A percentile compares a stretch with the other conserved stretches of the same genome.
Conservation (phyloP, 2,888 invertebrate species). For the Acrocera orbiculus region DNA sequence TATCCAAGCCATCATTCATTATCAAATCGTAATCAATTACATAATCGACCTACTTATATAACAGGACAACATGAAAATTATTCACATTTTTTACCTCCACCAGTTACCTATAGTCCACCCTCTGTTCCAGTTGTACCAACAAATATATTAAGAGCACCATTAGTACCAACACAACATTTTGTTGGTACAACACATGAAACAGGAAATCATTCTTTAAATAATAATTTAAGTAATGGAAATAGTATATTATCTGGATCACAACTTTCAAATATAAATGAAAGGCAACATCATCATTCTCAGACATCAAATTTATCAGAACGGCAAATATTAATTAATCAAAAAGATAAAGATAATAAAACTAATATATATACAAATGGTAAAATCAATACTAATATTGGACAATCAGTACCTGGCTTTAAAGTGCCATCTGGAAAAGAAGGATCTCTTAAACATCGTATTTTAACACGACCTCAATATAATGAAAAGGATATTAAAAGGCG, state of each 20-base stretch:
- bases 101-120: conserved; percentile 10
- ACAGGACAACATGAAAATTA: conserved; percentile 13
- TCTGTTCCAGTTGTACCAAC: conserved; percentile 8
- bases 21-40: conserved; percentile 13
- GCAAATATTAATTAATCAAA: conserved; percentile 9
- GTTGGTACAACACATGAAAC: too few species aligned
- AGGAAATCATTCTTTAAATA: conserved; percentile 7
- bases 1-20: conserved; percentile 14
- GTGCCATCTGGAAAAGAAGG: conserved; percentile 42
- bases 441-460: conserved; percentile 42
- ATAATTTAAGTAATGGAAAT: conserved; percentile 7
- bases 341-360: neutral
- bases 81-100: conserved; percentile 15
- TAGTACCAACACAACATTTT: conserved; percentile 4
- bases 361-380: neutral
- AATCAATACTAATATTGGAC: neutral
- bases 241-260: conserved; percentile 2
- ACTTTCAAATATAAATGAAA: conserved; percentile 2
- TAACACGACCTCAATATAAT: conserved; percentile 36
- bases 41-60: conserved; percentile 15
- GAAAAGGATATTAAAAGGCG: conserved; percentile 13
- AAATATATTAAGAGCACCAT: conserved; percentile 8
- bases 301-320: conserved; percentile 7
- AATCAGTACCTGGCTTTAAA: conserved; percentile 18
- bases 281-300: conserved; percentile 3